A percentile compares a stretch with the other conserved stretches of the same genome.
phyloP scores from a whole-genome alignment of 2,888 invertebrate species.

The Leptodirus hochenwartii region DNA sequence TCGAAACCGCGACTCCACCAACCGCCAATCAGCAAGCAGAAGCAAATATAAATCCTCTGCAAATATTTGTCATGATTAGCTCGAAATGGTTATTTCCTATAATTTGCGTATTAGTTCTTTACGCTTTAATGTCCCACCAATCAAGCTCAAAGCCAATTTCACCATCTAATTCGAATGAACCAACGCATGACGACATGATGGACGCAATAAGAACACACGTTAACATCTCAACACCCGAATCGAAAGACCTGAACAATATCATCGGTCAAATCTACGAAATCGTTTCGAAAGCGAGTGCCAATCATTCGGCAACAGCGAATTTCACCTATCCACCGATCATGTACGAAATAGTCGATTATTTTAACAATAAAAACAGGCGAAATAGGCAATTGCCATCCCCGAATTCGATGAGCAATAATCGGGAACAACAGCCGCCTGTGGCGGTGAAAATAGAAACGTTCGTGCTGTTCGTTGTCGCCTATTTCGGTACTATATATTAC shows the following conservation, averaged over 20 bases:
- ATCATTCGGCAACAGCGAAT: slow-evolving; percentile 5
- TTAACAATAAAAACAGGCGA: slow-evolving; percentile 10
- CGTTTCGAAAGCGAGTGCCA: slow-evolving; percentile 12
- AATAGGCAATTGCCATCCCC: too few species aligned
- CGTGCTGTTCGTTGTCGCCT: slow-evolving; percentile 18
- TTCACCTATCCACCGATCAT: slow-evolving; percentile 11
- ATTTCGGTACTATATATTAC: slow-evolving; percentile 18
- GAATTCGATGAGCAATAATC: too few species aligned
- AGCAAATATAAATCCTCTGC: too few species aligned
- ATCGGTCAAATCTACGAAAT: slow-evolving; percentile 20
- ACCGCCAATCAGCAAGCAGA: too few species aligned
- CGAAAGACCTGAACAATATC: slow-evolving; percentile 18
- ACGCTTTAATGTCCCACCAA: too few species aligned
- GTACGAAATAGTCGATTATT: slow-evolving; percentile 15
- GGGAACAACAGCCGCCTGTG: too few species aligned
- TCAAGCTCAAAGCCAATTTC: too few species aligned
- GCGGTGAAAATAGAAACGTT: slow-evolving; percentile 19
- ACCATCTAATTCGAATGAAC: too few species aligned
- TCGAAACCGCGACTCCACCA: too few species aligned
- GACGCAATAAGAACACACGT: slow-evolving; percentile 16
- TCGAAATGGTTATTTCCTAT: too few species aligned
- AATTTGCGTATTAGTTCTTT: too few species aligned
- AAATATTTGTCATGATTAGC: too few species aligned
- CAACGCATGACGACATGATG: slow-evolving; percentile 12
- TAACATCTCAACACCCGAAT: slow-evolving; percentile 15